These are phyloP conservation scores for Lutra lutra DNA, from an alignment of 2,797 vertebrate species.

Conservation along the genomic window DNA sequence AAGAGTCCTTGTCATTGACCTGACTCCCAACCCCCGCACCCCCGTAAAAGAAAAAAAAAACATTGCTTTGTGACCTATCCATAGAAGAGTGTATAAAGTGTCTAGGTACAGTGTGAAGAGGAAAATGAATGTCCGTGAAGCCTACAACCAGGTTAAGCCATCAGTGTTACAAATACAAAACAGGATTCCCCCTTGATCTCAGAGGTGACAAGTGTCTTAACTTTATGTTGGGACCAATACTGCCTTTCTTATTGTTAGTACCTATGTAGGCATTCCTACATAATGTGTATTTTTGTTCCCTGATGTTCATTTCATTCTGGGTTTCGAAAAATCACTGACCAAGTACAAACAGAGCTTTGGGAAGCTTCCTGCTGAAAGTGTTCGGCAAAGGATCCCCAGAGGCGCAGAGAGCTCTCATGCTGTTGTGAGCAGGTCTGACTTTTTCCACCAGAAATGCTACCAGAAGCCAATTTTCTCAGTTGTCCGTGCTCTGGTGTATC, in stretches of 20 bases:
- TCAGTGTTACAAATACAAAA: neutral
- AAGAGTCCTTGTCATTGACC: neutral
- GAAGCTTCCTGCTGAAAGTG: neutral
- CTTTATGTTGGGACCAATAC: neutral
- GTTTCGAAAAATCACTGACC: neutral
- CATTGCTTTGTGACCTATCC: neutral
- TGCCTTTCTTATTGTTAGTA: neutral
- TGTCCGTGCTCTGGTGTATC: neutral
- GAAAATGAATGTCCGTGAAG: neutral
- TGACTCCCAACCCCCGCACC: neutral
- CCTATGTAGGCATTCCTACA: neutral
- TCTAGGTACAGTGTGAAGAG: neutral
- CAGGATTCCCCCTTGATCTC: neutral
- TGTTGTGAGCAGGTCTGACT: neutral
- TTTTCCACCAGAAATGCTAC: accelerated
- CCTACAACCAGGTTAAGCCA: neutral
- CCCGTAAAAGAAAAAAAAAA: neutral
- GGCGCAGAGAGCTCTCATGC: neutral
- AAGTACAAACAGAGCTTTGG: neutral
- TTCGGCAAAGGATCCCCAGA: neutral
- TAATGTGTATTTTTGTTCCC: neutral
- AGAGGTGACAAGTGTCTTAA: neutral
- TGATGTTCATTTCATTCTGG: neutral
- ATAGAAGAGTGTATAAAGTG: neutral
- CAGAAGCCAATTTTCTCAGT: neutral